phyloP scores from a whole-genome alignment of 1,140 invertebrate genomes.

The Cherax destructor region DNA sequence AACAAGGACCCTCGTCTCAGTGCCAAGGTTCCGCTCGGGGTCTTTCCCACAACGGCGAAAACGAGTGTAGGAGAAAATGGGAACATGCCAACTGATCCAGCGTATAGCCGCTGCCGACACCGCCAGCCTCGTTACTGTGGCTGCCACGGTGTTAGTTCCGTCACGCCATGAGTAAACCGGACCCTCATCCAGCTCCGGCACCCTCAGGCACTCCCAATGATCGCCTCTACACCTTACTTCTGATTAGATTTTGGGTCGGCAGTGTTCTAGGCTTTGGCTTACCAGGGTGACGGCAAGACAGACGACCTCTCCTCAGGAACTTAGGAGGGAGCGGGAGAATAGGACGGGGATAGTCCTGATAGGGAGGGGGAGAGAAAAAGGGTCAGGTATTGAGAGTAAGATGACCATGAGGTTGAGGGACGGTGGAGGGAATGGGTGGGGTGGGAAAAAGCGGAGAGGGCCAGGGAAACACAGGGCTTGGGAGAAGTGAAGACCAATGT shows the following conservation, averaged over 20 bases:
- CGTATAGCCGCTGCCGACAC: not conserved
- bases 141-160: not conserved
- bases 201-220: not conserved
- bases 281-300: not conserved
- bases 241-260: not conserved
- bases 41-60: not conserved
- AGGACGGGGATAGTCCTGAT: too few species aligned
- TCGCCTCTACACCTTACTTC: not conserved
- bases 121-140: not conserved
- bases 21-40: not conserved
- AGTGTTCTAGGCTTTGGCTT: not conserved
- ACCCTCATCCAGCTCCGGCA: not conserved
- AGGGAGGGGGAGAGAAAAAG: too few species aligned
- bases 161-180: not conserved
- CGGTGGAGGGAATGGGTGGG: not conserved
- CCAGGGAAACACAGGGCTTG: too few species aligned
- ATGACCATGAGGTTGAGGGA: not conserved
- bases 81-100: slow-evolving; percentile 5
- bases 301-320: not conserved
- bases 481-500: too few species aligned
- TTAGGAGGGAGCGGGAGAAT: too few species aligned
- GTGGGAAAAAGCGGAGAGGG: not conserved
- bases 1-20: not conserved
- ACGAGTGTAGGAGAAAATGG: slow-evolving; percentile 7
- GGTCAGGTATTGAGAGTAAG: too few species aligned